Evolutionary conservation across 1,140 invertebrate species (phyloP).

Genomic region (Drosophila neocordata): DNA sequence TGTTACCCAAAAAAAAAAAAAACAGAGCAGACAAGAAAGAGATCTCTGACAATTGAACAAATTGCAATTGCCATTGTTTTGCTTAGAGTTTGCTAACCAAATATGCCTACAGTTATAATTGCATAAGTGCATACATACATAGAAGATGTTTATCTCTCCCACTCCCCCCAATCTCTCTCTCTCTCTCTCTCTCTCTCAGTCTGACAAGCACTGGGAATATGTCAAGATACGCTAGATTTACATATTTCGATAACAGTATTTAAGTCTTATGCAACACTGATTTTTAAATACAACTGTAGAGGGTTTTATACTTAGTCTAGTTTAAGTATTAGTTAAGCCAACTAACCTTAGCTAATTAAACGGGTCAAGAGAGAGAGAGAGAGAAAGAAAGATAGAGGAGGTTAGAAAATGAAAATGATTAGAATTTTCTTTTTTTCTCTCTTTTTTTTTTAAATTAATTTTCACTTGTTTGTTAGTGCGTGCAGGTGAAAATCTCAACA

Average conservation of each 20-base stretch:
- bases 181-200: no score
- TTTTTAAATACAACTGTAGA: no score
- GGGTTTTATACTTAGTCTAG: no score
- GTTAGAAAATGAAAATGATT: constrained; percentile 17
- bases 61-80: constrained; percentile 57
- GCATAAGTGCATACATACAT: constrained; percentile 47
- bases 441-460: background rate
- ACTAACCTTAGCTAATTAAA: constrained; percentile 64
- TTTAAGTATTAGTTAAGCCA: constrained; percentile 18
- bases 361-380: constrained; percentile 21
- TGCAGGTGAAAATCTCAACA: constrained; percentile 23
- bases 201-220: constrained; percentile 29
- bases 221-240: constrained; percentile 30
- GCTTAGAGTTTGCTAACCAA: constrained; percentile 28
- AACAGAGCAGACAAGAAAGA: constrained; percentile 11
- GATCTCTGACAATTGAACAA: constrained; percentile 58
- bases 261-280: constrained; percentile 14
- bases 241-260: background rate
- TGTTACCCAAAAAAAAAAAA: constrained; percentile 12
- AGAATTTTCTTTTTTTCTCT: constrained; percentile 12
- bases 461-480: constrained; percentile 1
- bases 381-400: background rate
- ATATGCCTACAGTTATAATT: constrained; percentile 64
- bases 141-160: constrained; percentile 42
- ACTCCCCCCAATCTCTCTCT: no score